Evolutionary conservation across 2,888 invertebrate species (phyloP), one percentile per base, ranked within the genome.

Genomic region (Caenorhabditis sp.): DNA sequence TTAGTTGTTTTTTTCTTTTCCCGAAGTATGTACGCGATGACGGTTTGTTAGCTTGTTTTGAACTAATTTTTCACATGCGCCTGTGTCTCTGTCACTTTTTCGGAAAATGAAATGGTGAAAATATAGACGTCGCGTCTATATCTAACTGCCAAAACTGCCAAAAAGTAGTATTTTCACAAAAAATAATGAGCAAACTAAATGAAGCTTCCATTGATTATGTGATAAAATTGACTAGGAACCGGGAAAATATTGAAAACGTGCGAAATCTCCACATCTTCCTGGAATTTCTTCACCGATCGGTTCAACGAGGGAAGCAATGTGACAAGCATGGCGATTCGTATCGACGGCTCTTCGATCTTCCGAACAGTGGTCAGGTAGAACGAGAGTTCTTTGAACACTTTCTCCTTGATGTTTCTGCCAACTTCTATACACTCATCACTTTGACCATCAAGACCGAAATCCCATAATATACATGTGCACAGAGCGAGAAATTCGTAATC

Each of bases 161-260:
- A n/a, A n/a, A n/a, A n/a, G n/a, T n/a, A n/a, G n/a, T n/a, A n/a
- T 14, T 62, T 53, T 62, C n/a, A n/a, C n/a, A n/a, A n/a, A 53
- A 67, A 72, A 14, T 49, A 58, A 6, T 64, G 57, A 2, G 67
- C n/a, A n/a, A n/a, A n/a, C n/a, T n/a, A n/a, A n/a, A n/a, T n/a
- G n/a, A 72, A 72, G 23, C 65, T 72, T 2, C 72, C 72, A 59
- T 66, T 68, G 10, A 72, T 62, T 31, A 72, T 66, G 37, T 72
- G 50, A 21, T 68, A 72, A 24, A 72, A 72, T 0, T 60, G 54
- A 36, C 68, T 62, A 27, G 60, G 61, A 0, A 64, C 61, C 1
- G 64, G 53, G 36, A 68, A 72, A 8, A 72, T 31, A 36, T 72
- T 72, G 62, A 72, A 72, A 19, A 68, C 63, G 21, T 53, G 53